These are phyloP conservation scores for Pyrocoelia pectoralis DNA, from an alignment of 2,888 invertebrate species.

Conservation along the genomic window DNA sequence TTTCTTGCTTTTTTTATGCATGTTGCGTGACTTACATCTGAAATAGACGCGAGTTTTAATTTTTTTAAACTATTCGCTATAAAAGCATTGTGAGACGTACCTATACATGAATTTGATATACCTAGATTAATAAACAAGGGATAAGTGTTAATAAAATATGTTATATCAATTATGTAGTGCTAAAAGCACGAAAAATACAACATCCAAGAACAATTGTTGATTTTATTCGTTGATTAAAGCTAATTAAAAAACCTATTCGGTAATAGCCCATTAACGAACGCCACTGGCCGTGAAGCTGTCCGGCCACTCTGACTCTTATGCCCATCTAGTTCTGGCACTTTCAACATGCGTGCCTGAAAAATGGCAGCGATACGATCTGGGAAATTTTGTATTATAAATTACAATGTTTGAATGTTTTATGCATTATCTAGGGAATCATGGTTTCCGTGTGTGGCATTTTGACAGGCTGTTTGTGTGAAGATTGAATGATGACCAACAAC, in stretches of 20 bases:
- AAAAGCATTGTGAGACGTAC: background rate
- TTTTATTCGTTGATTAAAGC: conserved; percentile 49
- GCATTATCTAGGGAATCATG: conserved; percentile 44
- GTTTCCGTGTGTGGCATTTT: conserved; percentile 47
- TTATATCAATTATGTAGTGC: conserved; percentile 24
- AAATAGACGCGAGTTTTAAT: conserved; percentile 6
- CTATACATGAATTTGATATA: background rate
- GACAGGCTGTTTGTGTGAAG: conserved; percentile 43
- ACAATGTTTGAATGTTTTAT: conserved; percentile 48
- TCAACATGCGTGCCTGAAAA: conserved; percentile 41
- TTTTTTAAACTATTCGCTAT: conserved; percentile 3
- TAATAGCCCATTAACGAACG: conserved; percentile 49
- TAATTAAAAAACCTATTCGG: conserved; percentile 52
- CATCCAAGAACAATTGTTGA: conserved; percentile 49
- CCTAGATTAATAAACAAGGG: background rate
- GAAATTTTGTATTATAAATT: conserved; percentile 48
- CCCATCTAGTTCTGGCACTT: conserved; percentile 40
- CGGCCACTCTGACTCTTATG: conserved; percentile 40
- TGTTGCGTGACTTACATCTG: conserved; percentile 24
- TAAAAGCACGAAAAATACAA: conserved; percentile 33
- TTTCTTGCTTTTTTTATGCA: conserved; percentile 13
- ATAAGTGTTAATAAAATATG: conserved; percentile 20
- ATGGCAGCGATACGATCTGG: conserved; percentile 44
- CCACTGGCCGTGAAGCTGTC: conserved; percentile 48
- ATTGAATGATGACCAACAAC: conserved; percentile 44